Conservation (phyloP, 2,888 invertebrate genomes). For the Drosophila peninsularis region DNA sequence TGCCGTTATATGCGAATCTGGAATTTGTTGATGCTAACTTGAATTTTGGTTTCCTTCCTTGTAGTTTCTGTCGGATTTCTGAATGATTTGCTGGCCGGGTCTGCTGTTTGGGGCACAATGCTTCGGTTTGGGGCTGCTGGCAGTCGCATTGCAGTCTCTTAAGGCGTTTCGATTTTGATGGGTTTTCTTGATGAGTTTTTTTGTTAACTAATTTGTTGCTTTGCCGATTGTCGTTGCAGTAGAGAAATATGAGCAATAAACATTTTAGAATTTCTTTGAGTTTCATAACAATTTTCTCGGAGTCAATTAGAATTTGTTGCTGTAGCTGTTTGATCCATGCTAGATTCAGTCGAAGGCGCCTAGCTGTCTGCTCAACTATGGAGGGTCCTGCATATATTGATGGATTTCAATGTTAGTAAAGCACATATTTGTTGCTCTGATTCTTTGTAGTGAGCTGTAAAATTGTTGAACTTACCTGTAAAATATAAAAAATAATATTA, state of each 20-base stretch:
- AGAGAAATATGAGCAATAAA: conserved; percentile 69
- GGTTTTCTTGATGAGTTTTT: conserved; percentile 8
- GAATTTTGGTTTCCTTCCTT: conserved; percentile 78
- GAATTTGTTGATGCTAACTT: conserved; percentile 47
- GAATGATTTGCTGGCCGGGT: conserved; percentile 64
- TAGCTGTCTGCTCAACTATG: conserved; percentile 32
- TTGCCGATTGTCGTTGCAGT: conserved; percentile 55
- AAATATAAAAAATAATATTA: conserved; percentile 75
- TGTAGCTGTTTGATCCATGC: conserved; percentile 60
- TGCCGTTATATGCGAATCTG: conserved; percentile 38
- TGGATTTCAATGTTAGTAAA: not conserved
- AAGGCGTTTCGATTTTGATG: conserved; percentile 44
- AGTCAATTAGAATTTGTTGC: conserved; percentile 25
- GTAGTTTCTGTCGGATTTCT: conserved; percentile 65
- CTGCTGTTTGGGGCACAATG: conserved; percentile 60
- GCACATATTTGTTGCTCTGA: not conserved
- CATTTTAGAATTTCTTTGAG: conserved; percentile 72
- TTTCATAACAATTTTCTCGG: conserved; percentile 74
- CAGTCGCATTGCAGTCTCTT: conserved; percentile 47
- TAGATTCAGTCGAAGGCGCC: conserved; percentile 37
- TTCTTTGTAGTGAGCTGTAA: no score
- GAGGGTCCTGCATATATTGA: conserved; percentile 34
- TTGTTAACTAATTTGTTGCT: conserved; percentile 32
- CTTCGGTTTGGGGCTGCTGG: conserved; percentile 24
- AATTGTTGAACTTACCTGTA: conserved; percentile 68